Evolutionary conservation across 2,888 invertebrate species (phyloP), one percentile per base, ranked within the genome.

Genomic region (Philopedon plagiatum): DNA sequence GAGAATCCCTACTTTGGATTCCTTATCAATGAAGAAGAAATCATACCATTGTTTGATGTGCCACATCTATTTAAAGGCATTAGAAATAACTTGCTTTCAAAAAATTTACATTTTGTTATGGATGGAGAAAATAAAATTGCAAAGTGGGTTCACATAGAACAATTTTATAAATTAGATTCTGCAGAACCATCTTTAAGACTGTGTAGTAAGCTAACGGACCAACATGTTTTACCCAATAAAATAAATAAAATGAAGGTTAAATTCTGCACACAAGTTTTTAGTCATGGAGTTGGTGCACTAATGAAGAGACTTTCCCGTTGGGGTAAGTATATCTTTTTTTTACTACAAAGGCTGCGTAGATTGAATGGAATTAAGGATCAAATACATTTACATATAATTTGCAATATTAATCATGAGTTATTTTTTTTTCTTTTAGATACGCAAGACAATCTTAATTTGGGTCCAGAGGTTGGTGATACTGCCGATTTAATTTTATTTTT

Each of bases 181-280:
- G 13, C 49, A 21, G 65, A 68, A 9, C 56, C 41, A 15, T 37
- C 29, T 37, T 29, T 39, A 54, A 32, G 64, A 63, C 39, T 76
- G 0, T 73, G 73, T 54, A 32, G 9, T 39, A 76, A 75, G 37
- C 39, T 76, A 18, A 73, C 75, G 7, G 77, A 75, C 46, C n/a
- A 51, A 1, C 77, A 77, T 58, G 68, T 77, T 11, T 18, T 73
- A 8, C 32, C 34, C 13, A 4, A n/a, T 18, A 76, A 75, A 73
- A 74, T 76, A 19, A 75, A 71, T 23, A 76, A 76, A 68, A 76
- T 75, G 75, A 75, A 75, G 37, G 76, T 76, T 9, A 57, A 39
- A 41, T 15, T 51, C n/a, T 75, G 75, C 39, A 77, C 74, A 2
- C 76, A 77, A 51, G 73, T 77, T 0, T 77, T 76, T 21, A 76